Evolutionary conservation across 2,797 vertebrate genomes (phyloP).

Genomic region (Tympanoctomys barrerae): DNA sequence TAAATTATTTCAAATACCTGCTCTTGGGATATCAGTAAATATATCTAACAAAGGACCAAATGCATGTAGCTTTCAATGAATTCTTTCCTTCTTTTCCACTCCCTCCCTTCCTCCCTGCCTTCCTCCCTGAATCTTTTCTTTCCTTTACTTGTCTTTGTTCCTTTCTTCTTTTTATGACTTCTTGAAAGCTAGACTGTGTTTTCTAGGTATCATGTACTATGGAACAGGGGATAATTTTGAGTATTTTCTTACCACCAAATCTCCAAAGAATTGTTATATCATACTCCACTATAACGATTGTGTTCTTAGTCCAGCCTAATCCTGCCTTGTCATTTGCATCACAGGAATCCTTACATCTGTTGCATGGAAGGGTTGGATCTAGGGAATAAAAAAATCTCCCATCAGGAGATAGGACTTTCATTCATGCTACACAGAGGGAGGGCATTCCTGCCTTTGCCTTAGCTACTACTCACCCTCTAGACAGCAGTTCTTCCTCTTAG

Average conservation of each 20-base stretch:
- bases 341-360: conserved; percentile 72
- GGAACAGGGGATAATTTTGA: conserved; percentile 51
- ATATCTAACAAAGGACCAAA: conserved; percentile 3
- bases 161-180: not conserved
- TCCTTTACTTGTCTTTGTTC: not conserved
- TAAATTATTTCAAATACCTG: conserved; percentile 3
- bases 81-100: not conserved
- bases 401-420: conserved; percentile 47
- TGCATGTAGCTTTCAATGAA: not conserved
- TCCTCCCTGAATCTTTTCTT: not conserved
- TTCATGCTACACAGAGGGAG: conserved; percentile 72
- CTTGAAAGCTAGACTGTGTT: conserved; percentile 48
- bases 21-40: not conserved
- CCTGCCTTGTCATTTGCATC: conserved; percentile 71
- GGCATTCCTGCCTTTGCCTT: conserved; percentile 40
- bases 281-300: conserved; percentile 49
- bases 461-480: not conserved
- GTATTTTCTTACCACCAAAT: conserved; percentile 36
- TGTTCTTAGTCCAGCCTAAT: conserved; percentile 63
- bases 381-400: conserved; percentile 66
- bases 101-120: not conserved
- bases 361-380: conserved; percentile 11
- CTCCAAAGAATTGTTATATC: conserved; percentile 49
- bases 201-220: conserved; percentile 21
- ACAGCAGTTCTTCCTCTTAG: conserved; percentile 33